Evolutionary conservation across 2,797 vertebrate genomes (phyloP), one percentile per base, ranked within the genome.

Genomic region (Odontamblyopus rebecca): DNA sequence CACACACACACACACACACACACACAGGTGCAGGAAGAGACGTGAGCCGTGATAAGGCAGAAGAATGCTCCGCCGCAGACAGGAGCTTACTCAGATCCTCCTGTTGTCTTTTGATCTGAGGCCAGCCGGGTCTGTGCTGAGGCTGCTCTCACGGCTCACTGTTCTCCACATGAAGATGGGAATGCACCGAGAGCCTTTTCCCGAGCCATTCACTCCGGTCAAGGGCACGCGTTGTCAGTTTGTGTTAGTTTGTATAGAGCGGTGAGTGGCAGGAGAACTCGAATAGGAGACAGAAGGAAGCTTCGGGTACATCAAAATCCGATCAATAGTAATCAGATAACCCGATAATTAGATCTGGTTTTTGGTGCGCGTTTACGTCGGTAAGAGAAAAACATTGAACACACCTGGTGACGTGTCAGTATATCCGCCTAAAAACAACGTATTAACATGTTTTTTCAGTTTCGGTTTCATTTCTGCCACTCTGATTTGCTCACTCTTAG

Each of bases 91-190:
- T 67, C 65, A 67, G 65, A 68, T 68, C 57, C 53, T 68, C 67
- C 41, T 50, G 57, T 72, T 78, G 60, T 75, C 41, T 73, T 78
- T 77, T 79, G 69, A 79, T 80, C 60, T 61, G 19, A 54, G 1
- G 5, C 63, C 5, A 12, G 61, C 12, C 6, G 69, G 44, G 65
- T 26, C 61, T 71, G 35, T 65, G 65, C 73, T 65, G 67, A 70
- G 60, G 53, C 66, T 71, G 68, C 73, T 69, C 59, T 63, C 74
- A 68, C 27, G 50, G 18, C 51, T 56, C 50, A 60, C 59, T 71
- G 70, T 56, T 73, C 70, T 78, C 69, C 54, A 32, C 57, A 71
- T 38, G 35, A 70, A 23, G 44, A 66, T 44, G 61, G 35, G 35
- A 63, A 63, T 12, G 12, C 5, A 44, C 19, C 0, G 5, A 26